Base-by-base conservation (phyloP, 2,797 vertebrate genomes). In the Pachyuromys duprasi region DNA sequence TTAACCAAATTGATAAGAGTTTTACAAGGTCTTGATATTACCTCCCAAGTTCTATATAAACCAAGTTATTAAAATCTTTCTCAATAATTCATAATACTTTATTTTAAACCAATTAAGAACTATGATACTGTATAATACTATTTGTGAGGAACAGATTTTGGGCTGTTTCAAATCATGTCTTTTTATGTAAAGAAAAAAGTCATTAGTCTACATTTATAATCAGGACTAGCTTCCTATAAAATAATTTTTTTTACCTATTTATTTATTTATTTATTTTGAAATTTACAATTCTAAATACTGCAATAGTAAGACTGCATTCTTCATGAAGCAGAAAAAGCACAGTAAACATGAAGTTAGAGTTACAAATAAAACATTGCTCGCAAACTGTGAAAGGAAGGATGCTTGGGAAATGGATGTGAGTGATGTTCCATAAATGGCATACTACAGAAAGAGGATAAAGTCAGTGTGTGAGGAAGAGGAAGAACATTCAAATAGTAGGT, bases 261-360 rank as follows among this genome's bases (percentile, higher is more conserved):
- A 97, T 97, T 97, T n/a, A n/a, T n/a, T n/a, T 97, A 97, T 97
- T 97, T 97, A 97, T 97, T 97, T 97, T 97, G 96, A 97, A 97
- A 97, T 97, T 97, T 97, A 96, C 94, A 97, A 98, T 97, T 98
- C 96, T 97, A 96, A 98, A 97, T 97, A 96, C 90, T 97, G 97
- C 95, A 94, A 89, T 97, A 97, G 95, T 97, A 95, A 98, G 88
- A 72, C 95, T 98, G 96, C 97, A 97, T 97, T 98, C 97, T 97
- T 96, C 86, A 96, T 74, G 97, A 96, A 97, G 97, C 93, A 97
- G 97, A 98, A 97, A 97, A 96, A n/a, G 92, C 95, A 96, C 96
- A 97, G 96, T 97, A 97, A 97, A 96, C 96, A 97, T 95, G 94
- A 97, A 97, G 97, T 97, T 92, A 97, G 93, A 97, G 90, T 93